Evolutionary conservation across 2,113 vertebrate species (phyloP).

Genomic region (Corvus hawaiiensis): DNA sequence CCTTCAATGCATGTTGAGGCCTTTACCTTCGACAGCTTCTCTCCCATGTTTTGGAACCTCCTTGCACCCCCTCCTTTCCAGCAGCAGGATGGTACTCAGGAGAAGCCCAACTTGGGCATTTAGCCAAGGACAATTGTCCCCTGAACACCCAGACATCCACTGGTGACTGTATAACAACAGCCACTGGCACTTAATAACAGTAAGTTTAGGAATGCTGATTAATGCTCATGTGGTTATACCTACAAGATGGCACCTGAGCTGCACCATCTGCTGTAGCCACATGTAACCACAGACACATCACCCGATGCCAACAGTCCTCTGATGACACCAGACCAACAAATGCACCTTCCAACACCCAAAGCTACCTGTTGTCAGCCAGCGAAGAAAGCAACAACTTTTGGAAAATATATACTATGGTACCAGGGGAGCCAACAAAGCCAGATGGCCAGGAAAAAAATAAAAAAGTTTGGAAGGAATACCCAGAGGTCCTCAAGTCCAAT

Average conservation of each 20-base stretch:
- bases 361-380: background rate
- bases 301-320: accelerated
- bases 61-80: background rate
- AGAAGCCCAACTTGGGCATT: background rate
- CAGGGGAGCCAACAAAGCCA: background rate
- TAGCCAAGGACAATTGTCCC: background rate
- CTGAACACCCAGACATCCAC: background rate
- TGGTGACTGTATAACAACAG: background rate
- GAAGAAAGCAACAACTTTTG: background rate
- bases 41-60: background rate
- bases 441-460: background rate
- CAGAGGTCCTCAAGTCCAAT: background rate
- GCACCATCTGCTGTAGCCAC: background rate
- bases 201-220: background rate
- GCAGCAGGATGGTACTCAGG: background rate
- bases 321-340: accelerated
- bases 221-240: too few species aligned
- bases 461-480: background rate
- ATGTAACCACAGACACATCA: background rate
- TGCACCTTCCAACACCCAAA: background rate
- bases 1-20: background rate
- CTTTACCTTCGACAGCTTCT: background rate
- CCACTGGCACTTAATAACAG: accelerated
- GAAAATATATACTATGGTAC: background rate
- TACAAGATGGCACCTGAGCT: background rate